Percentiles rank a stretch among this genome's conserved stretches.
These are phyloP conservation scores for Thamnophis elegans DNA, from an alignment of 2,797 vertebrate species.

Conservation along the genomic window DNA sequence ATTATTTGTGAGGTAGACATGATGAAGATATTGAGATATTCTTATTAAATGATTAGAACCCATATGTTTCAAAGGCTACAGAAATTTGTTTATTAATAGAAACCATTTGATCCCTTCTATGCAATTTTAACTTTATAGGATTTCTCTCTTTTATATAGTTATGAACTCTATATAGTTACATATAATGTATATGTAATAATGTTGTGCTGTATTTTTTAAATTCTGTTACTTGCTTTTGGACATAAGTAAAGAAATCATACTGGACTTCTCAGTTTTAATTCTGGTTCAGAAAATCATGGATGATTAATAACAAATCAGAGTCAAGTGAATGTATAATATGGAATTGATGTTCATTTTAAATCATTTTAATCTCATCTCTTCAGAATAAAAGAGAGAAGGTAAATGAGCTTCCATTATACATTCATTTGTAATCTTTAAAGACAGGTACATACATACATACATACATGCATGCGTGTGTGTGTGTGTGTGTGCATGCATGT, in stretches of 20 bases:
- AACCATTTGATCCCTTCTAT: background rate
- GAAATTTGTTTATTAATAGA: background rate
- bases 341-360: background rate
- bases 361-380: background rate
- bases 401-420: background rate
- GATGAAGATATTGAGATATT: background rate
- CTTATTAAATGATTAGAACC: background rate
- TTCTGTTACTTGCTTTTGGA: background rate
- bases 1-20: background rate
- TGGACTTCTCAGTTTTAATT: background rate
- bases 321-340: background rate
- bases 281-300: background rate
- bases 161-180: background rate
- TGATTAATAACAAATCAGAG: background rate
- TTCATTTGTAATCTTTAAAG: no score
- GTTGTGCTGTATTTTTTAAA: background rate
- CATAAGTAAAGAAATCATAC: background rate
- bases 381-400: background rate
- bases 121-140: background rate
- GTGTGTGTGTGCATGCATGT: no score
- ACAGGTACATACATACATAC: no score
- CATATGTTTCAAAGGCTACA: background rate
- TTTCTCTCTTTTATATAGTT: background rate
- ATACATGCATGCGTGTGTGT: no score
- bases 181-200: background rate